Evolutionary conservation across 2,113 vertebrate genomes (phyloP).

Genomic region (Amazona vittata): DNA sequence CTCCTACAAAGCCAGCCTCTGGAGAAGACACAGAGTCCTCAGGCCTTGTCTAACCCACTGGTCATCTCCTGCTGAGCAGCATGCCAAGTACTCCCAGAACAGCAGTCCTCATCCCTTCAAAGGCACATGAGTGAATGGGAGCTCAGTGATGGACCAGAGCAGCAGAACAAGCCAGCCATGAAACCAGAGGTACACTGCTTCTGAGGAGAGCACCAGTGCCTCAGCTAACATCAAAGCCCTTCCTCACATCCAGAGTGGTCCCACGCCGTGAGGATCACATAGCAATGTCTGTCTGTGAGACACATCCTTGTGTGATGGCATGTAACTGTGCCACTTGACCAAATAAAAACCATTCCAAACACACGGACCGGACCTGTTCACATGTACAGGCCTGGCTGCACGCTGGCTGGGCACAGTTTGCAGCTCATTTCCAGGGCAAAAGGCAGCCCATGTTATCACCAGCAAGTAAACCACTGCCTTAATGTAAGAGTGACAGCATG

Average conservation of each 20-base stretch:
- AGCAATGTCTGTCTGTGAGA: neutral
- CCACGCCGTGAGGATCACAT: neutral
- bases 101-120: neutral
- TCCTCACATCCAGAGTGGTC: neutral
- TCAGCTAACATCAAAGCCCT: neutral
- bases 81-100: neutral
- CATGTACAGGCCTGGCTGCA: neutral
- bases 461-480: neutral
- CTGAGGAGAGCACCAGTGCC: neutral
- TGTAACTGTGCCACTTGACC: neutral
- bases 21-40: slow-evolving; percentile 67
- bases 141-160: neutral
- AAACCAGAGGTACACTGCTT: neutral
- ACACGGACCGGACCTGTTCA: neutral
- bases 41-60: slow-evolving; percentile 60
- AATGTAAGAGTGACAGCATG: neutral
- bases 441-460: neutral
- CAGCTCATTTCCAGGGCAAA: neutral
- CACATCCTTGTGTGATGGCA: neutral
- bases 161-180: neutral
- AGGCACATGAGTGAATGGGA: neutral
- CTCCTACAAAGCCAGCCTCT: slow-evolving; percentile 73
- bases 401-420: neutral
- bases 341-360: neutral
- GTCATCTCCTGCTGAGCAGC: slow-evolving; percentile 73